Percentiles rank a stretch among this genome's conserved stretches.
Conservation (phyloP, 2,888 invertebrate species). For the Neoscelio sp. region DNA sequence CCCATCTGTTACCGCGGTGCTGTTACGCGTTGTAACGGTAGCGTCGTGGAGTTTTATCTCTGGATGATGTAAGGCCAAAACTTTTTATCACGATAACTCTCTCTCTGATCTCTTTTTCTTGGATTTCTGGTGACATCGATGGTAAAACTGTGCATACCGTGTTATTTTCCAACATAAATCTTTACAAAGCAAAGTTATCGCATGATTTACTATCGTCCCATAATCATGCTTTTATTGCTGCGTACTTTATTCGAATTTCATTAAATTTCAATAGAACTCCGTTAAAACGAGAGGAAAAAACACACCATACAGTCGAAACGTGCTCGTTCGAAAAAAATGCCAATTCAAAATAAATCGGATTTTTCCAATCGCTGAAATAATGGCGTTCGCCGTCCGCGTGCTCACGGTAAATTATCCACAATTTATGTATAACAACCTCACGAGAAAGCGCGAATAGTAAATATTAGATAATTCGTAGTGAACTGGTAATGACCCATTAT, state of each 20-base stretch:
- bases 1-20: slow-evolving; percentile 67
- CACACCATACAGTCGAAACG: not conserved
- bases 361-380: not conserved
- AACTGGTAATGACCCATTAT: no score
- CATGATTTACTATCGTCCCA: slow-evolving; percentile 58
- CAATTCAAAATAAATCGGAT: not conserved
- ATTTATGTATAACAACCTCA: not conserved
- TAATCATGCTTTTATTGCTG: slow-evolving; percentile 58
- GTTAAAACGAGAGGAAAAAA: not conserved
- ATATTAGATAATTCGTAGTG: slow-evolving; percentile 12
- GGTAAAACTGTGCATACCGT: slow-evolving; percentile 65
- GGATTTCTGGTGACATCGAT: slow-evolving; percentile 68
- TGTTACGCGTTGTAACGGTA: slow-evolving; percentile 64
- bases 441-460: not conserved
- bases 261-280: slow-evolving; percentile 57
- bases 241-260: slow-evolving; percentile 51
- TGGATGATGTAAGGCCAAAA: slow-evolving; percentile 69
- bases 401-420: not conserved
- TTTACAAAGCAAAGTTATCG: slow-evolving; percentile 67
- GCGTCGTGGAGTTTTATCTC: slow-evolving; percentile 69
- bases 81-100: slow-evolving; percentile 69
- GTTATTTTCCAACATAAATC: slow-evolving; percentile 67
- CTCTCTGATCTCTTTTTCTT: slow-evolving; percentile 67
- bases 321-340: not conserved
- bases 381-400: no score